Base-by-base conservation (phyloP, 2,797 vertebrate genomes). In the Sebastes hubbsi region DNA sequence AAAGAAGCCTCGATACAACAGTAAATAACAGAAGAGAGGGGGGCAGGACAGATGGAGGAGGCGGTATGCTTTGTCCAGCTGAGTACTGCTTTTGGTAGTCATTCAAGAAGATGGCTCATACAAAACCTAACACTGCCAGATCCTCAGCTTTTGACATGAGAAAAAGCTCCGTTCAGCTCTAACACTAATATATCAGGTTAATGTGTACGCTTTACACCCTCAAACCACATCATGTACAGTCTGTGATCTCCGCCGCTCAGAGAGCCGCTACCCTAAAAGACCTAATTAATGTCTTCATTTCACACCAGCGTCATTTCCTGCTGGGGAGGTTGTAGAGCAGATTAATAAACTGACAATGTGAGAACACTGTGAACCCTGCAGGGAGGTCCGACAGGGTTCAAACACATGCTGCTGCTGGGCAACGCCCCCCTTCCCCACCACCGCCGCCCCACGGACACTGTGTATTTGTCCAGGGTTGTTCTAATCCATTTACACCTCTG, bases 21-120 rank as follows among this genome's bases (percentile, higher is more conserved):
- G 89, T 81, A 74, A 86, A 87, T 85, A 81, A 81, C 83, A 90
- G 87, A 75, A 84, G 87, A 75, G 82, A 89, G 46, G 78, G 84
- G 78, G 80, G 87, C 74, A 84, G 84, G 87, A 88, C 91, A 93
- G 92, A 93, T 89, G 90, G 93, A 91, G 82, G 74, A 88, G 89
- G 87, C 69, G 81, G 79, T 46, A 77, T 81, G 83, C 77, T 80
- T 84, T 25, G 80, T 89, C 88, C 88, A 93, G 89, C 89, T 91
- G 83, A 92, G 83, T 12, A 77, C 68, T 82, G 85, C 76, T 83
- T 88, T 91, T 92, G 90, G 90, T 89, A 62, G 89, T 70, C 68
- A 72, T 89, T 92, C 92, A 92, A 92, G 72, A 89, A 79, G 66
- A 87, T 88, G 89, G 80, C 90, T 91, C 88, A 90, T 80, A 42